phyloP scores from a whole-genome alignment of 2,888 invertebrate genomes.

The Pantelozetes paolii region DNA sequence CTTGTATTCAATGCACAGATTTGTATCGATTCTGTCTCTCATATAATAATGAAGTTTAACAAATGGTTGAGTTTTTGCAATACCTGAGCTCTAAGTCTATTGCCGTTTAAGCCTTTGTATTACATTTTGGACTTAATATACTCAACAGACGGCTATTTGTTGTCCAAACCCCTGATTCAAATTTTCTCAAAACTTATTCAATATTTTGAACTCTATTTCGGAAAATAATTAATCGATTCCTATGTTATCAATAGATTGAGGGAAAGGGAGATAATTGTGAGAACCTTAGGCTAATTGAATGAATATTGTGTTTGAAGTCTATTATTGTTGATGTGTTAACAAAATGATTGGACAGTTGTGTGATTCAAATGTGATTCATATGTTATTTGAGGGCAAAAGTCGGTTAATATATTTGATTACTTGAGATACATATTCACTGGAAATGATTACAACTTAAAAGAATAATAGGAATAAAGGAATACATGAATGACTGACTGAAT shows the following conservation, averaged over 20 bases:
- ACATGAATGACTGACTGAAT: background rate
- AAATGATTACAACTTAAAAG: slow-evolving; percentile 14
- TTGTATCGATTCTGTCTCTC: slow-evolving; percentile 2
- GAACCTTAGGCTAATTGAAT: background rate
- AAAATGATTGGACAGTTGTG: slow-evolving; percentile 11
- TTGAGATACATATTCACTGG: background rate
- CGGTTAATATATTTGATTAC: slow-evolving; percentile 12
- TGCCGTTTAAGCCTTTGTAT: too few relatives aligned
- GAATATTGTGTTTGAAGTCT: slow-evolving; percentile 2
- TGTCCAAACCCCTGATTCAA: too few relatives aligned
- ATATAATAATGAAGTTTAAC: background rate
- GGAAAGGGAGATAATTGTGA: background rate
- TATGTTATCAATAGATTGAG: background rate
- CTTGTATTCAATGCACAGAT: background rate
- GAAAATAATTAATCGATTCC: too few relatives aligned
- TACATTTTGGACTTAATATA: too few relatives aligned
- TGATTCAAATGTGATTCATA: slow-evolving; percentile 15
- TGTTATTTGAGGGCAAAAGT: slow-evolving; percentile 18
- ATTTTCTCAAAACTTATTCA: too few relatives aligned
- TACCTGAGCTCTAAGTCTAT: too few relatives aligned
- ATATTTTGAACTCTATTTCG: too few relatives aligned
- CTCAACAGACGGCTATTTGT: too few relatives aligned
- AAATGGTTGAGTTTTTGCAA: too few relatives aligned
- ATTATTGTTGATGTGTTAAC: slow-evolving; percentile 18
- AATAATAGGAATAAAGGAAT: slow-evolving; percentile 1